These are phyloP conservation scores for Pteromalus puparum DNA, from an alignment of 1,140 invertebrate species.

Conservation along the genomic window DNA sequence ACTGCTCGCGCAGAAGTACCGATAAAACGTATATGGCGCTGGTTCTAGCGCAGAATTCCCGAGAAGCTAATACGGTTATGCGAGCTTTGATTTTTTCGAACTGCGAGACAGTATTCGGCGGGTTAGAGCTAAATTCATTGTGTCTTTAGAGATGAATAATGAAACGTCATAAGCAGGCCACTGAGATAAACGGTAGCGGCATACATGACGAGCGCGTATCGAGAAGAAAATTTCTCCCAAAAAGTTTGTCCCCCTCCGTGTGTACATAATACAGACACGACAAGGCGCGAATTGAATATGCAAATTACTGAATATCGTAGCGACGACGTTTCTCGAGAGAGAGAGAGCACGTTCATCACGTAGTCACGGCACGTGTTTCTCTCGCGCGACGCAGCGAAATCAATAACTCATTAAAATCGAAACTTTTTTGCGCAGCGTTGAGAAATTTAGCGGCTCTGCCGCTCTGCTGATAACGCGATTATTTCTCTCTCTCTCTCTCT, in stretches of 20 bases:
- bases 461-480: no score
- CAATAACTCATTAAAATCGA: constrained; percentile 44
- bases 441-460: neutral
- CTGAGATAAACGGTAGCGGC: no score
- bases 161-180: no score
- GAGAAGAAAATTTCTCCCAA: constrained; percentile 14
- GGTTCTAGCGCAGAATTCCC: no score
- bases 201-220: no score
- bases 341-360: neutral
- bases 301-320: constrained; percentile 28
- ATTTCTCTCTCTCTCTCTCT: neutral
- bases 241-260: constrained; percentile 31
- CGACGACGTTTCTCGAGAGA: neutral
- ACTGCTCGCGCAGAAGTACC: no score
- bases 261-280: neutral
- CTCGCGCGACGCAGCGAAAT: neutral
- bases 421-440: neutral
- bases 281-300: constrained; percentile 41
- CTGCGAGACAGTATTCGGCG: no score
- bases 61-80: no score
- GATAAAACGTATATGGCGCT: no score
- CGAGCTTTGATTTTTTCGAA: no score
- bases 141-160: no score
- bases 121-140: no score
- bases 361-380: neutral